Evolutionary conservation across 2,888 invertebrate species (phyloP).

Genomic region (Teinopalpus imperialis): DNA sequence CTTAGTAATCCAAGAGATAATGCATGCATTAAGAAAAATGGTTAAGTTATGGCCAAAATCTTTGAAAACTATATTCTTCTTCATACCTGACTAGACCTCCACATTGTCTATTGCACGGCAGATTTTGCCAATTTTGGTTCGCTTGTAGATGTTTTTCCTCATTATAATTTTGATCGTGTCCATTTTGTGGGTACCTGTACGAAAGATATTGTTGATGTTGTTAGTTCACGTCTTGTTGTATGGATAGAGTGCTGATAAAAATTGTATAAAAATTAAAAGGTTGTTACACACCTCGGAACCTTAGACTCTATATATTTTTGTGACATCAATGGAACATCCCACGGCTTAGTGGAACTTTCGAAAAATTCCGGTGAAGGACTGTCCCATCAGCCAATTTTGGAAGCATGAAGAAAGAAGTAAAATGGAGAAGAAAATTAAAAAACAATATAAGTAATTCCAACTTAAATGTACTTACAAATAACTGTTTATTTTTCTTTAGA

Average conservation of each 20-base stretch:
- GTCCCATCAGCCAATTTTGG: constrained; percentile 33
- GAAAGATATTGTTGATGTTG: too few relatives aligned
- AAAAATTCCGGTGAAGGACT: constrained; percentile 80
- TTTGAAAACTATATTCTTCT: constrained; percentile 44
- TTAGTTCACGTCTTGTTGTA: not conserved
- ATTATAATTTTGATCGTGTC: constrained; percentile 23
- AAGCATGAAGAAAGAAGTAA: constrained; percentile 36
- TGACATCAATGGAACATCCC: constrained; percentile 63
- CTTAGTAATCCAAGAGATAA: constrained; percentile 45
- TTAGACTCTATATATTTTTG: constrained; percentile 15
- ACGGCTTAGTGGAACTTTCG: constrained; percentile 79
- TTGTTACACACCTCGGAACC: constrained; percentile 14
- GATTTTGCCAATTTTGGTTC: constrained; percentile 58
- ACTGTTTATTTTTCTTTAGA: too few relatives aligned
- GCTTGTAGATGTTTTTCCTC: constrained; percentile 49
- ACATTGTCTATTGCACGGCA: constrained; percentile 66
- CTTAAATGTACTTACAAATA: too few relatives aligned
- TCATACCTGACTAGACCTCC: constrained; percentile 75
- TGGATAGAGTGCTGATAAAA: not conserved
- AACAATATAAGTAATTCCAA: too few relatives aligned
- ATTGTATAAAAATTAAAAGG: not conserved
- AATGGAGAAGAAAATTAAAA: constrained; percentile 19
- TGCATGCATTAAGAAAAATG: constrained; percentile 50
- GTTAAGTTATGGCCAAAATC: constrained; percentile 59
- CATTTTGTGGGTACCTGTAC: constrained; percentile 21